Percentiles rank a stretch among this genome's conserved stretches.
These are phyloP conservation scores for Taeniopygia guttata DNA, from an alignment of 2,797 vertebrate genomes.

Conservation along the genomic window DNA sequence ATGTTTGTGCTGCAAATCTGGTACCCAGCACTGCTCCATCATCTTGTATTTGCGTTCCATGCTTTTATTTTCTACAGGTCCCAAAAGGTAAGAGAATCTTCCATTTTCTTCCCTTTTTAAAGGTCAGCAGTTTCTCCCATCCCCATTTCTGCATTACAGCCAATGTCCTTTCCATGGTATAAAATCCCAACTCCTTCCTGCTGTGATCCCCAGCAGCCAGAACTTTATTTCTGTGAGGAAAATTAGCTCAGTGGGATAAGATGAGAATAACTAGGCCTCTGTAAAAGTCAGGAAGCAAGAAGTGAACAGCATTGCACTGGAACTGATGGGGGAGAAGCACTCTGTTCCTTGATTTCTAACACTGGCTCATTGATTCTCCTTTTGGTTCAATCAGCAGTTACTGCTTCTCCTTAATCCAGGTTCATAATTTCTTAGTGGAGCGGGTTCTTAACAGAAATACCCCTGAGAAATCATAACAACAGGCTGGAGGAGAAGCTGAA, in stretches of 20 bases:
- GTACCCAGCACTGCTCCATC: not conserved
- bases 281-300: conserved; percentile 39
- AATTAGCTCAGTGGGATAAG: conserved; percentile 22
- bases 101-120: not conserved
- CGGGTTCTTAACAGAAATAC: not conserved
- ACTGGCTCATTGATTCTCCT: conserved; percentile 61
- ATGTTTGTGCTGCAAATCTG: not conserved
- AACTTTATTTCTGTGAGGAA: conserved; percentile 12
- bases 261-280: not conserved
- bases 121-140: not conserved
- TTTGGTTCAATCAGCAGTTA: conserved; percentile 61
- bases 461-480: not conserved
- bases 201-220: not conserved
- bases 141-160: not conserved
- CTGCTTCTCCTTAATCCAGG: conserved; percentile 39
- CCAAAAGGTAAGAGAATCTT: not conserved
- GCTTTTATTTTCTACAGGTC: not conserved
- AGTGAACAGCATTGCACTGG: not conserved
- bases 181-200: not conserved
- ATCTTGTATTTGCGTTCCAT: not conserved
- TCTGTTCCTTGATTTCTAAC: conserved; percentile 32
- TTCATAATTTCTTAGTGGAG: conserved; percentile 15
- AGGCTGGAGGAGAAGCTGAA: not conserved
- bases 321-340: conserved; percentile 4
- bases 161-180: not conserved